Conservation (phyloP, 1,140 invertebrate species). For the Caenorhabditis remanei region DNA sequence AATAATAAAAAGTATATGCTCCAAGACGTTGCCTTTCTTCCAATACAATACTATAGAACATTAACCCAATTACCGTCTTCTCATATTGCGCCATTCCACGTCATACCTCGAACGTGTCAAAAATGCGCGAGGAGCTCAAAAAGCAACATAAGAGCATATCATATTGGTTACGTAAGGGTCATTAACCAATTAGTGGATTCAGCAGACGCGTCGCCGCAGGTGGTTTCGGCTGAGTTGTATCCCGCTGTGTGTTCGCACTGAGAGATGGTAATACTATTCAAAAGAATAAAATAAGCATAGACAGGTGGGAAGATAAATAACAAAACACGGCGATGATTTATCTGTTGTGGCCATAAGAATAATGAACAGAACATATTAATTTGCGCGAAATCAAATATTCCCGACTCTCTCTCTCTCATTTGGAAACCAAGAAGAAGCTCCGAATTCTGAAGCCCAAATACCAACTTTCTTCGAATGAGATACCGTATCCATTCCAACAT, state of each 20-base stretch:
- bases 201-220: not conserved
- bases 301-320: too few relatives aligned
- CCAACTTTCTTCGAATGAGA: not conserved
- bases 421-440: not conserved
- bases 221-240: not conserved
- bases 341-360: too few relatives aligned
- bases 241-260: conserved; percentile 14
- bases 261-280: not conserved
- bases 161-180: conserved; percentile 36
- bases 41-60: conserved; percentile 9
- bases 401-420: too few relatives aligned
- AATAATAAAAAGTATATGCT: not conserved
- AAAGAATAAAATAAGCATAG: too few relatives aligned
- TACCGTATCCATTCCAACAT: conserved; percentile 21
- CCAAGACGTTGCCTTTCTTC: too few relatives aligned
- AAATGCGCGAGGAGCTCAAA: not conserved
- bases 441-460: not conserved
- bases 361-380: too few relatives aligned
- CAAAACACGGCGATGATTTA: too few relatives aligned
- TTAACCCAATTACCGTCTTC: conserved; percentile 6
- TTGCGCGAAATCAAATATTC: too few relatives aligned
- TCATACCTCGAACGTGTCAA: not conserved
- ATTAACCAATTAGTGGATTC: conserved; percentile 31
- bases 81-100: not conserved
- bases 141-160: not conserved